A percentile compares a stretch with the other conserved stretches of the same genome.
These are phyloP conservation scores for Crypturellus undulatus DNA, from an alignment of 2,113 vertebrate genomes.

Conservation along the genomic window DNA sequence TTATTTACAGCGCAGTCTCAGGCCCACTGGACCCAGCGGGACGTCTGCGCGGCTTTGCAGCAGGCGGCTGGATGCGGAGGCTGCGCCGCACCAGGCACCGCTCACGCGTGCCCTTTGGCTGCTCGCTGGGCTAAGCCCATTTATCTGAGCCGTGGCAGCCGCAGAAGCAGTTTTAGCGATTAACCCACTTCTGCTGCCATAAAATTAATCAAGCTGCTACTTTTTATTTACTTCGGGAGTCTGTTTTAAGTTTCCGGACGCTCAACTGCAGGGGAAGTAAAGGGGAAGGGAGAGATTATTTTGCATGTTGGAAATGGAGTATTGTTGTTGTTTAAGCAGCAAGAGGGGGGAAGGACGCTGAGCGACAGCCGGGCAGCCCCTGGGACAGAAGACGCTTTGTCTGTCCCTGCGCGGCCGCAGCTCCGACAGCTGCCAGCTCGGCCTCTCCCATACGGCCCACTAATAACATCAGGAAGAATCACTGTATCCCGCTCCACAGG, in stretches of 20 bases:
- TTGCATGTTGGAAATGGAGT: background rate
- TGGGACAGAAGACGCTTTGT: slow-evolving; percentile 24
- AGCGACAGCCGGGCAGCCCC: slow-evolving; percentile 22
- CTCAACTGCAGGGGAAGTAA: background rate
- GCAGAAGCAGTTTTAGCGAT: slow-evolving; percentile 16
- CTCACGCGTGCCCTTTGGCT: background rate
- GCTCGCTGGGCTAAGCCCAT: slow-evolving; percentile 37
- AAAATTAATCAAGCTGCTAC: slow-evolving; percentile 39
- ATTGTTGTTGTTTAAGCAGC: slow-evolving; percentile 13
- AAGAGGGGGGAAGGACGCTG: background rate
- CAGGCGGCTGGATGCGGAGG: background rate
- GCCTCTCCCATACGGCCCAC: background rate
- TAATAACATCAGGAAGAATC: background rate
- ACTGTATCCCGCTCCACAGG: background rate
- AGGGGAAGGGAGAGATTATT: background rate
- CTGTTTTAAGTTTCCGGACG: background rate
- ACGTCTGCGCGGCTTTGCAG: background rate
- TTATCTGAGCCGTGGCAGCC: slow-evolving; percentile 37
- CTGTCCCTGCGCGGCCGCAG: background rate
- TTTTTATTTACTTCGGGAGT: background rate
- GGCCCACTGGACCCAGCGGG: slow-evolving; percentile 23
- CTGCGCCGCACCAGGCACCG: background rate
- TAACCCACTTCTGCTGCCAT: slow-evolving; percentile 42
- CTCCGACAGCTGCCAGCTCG: slow-evolving; percentile 30
- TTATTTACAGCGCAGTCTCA: slow-evolving; percentile 39